A percentile compares a stretch with the other conserved stretches of the same genome.
phyloP scores from a whole-genome alignment of 2,113 vertebrate species.

The Rhinichthys klamathensis region DNA sequence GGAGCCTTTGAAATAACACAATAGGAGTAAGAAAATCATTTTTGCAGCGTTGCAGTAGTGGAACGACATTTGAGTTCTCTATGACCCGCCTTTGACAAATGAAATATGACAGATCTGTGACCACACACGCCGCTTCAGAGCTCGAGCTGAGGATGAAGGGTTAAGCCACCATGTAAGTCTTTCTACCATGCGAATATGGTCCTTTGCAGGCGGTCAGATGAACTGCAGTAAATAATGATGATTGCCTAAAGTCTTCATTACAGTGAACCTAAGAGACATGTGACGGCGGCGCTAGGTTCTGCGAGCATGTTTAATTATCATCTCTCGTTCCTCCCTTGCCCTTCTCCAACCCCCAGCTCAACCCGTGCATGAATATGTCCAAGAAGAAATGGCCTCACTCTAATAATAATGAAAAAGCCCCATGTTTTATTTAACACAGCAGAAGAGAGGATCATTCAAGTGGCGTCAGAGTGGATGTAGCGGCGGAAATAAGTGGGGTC shows the following conservation, averaged over 20 bases:
- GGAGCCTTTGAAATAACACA: no score
- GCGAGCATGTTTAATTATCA: constrained; percentile 72
- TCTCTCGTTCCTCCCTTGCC: constrained; percentile 42
- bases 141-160: not conserved
- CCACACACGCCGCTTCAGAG: not conserved
- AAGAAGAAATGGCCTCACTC: constrained; percentile 54
- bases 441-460: constrained; percentile 60
- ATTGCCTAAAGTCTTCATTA: constrained; percentile 66
- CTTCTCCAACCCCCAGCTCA: constrained; percentile 48
- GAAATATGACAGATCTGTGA: constrained; percentile 26
- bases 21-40: not conserved
- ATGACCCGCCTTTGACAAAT: constrained; percentile 19
- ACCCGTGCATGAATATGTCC: constrained; percentile 62
- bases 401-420: constrained; percentile 58
- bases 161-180: not conserved
- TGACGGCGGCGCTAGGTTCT: constrained; percentile 62
- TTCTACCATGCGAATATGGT: not conserved
- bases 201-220: not conserved
- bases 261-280: constrained; percentile 64
- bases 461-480: constrained; percentile 60
- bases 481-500: constrained; percentile 54
- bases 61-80: not conserved
- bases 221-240: constrained; percentile 70
- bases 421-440: constrained; percentile 72
- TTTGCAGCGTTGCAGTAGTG: not conserved